Base-by-base conservation (phyloP, 2,113 vertebrate species). In the Pao palembangensis region DNA sequence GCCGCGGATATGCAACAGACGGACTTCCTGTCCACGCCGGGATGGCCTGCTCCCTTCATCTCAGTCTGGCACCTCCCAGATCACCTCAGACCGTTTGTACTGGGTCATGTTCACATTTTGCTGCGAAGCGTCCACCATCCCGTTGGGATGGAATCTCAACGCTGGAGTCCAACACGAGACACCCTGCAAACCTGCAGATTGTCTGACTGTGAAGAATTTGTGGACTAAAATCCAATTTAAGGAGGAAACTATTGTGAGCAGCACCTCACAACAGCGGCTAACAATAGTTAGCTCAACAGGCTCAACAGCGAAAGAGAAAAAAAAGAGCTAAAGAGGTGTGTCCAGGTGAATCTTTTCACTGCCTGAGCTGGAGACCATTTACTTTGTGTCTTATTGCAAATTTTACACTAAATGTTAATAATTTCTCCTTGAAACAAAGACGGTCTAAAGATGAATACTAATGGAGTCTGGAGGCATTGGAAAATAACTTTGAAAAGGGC, bases 361-460 rank as follows among this genome's bases (percentile, higher is more conserved):
- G 74, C 74, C 72, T 68, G 48, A 41, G 67, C 60, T 67, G 57
- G 42, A 58, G 67, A 83, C 64, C 73, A 67, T 76, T 82, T 76
- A 52, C 62, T 51, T 38, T 38, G 62, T 53, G 66, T 82, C 75
- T 79, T 69, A 76, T 78, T 81, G 72, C 74, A 81, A 76, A 78
- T 85, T 84, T 69, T 83, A 79, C 64, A 61, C 73, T 69, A 78
- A 78, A 76, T 79, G 64, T 79, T 79, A 68, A 76, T 78, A 65
- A 83, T 81, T 87, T 83, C 86, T 86, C 84, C 86, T 85, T 85
- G 78, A 88, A 85, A 87, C 74, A 83, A 86, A 81, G 62, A 38
- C 43, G 31, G 64, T 55, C 68, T 75, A 69, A 75, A 73, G 66
- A 73, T 72, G 84, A 83, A 85, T 86, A 85, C 86, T 85, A 82